These are phyloP conservation scores for Mormyrops boulengeri DNA, from an alignment of 2,797 vertebrate species.

Conservation along the genomic window DNA sequence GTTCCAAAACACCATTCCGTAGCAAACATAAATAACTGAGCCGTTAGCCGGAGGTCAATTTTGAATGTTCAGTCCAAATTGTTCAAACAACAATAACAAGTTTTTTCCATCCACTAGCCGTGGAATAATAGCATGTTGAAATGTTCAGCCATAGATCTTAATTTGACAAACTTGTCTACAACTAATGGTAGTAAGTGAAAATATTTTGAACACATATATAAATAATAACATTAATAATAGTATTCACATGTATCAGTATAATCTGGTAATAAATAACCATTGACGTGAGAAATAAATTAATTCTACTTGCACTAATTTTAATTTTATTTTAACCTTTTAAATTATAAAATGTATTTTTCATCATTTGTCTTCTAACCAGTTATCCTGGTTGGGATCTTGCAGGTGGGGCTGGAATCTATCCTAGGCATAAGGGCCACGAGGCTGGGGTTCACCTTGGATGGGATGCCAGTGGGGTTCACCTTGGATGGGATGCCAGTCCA, in stretches of 20 bases:
- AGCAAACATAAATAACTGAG: constrained; percentile 63
- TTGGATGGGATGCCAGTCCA: background rate
- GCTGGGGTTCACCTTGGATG: background rate
- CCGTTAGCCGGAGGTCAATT: constrained; percentile 51
- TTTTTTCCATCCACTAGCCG: constrained; percentile 62
- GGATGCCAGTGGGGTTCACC: background rate
- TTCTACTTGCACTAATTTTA: background rate
- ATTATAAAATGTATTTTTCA: background rate
- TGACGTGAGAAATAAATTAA: background rate
- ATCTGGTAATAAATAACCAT: background rate
- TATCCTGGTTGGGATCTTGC: background rate
- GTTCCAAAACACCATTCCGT: constrained; percentile 65
- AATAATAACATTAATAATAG: background rate
- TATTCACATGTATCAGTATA: background rate
- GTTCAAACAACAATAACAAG: constrained; percentile 67
- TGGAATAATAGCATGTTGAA: constrained; percentile 65
- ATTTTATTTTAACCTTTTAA: background rate
- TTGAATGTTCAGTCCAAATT: constrained; percentile 55
- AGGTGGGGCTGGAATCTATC: background rate
- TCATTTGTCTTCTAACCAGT: background rate
- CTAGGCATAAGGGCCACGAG: background rate
- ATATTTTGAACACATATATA: background rate
- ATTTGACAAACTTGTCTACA: constrained; percentile 65
- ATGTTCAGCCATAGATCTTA: constrained; percentile 65
- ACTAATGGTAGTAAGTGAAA: constrained; percentile 51